Evolutionary conservation across 2,113 vertebrate genomes (phyloP), one percentile per base, ranked within the genome.

Genomic region (Chionis minor): DNA sequence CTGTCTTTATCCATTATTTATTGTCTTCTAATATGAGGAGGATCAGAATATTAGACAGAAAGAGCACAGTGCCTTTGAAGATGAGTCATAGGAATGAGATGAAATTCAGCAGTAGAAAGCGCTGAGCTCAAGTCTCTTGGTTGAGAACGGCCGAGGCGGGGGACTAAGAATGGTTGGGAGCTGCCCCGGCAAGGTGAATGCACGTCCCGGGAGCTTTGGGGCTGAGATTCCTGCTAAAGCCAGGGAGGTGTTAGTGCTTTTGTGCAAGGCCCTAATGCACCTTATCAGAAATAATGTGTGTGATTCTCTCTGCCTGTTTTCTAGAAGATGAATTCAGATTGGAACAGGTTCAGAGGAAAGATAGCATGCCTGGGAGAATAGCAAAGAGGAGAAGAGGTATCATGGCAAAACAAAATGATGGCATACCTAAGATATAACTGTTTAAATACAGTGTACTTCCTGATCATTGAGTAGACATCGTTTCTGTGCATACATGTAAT

Each of bases 1-100:
- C 51, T 87, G 58, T 59, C 59, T 92, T 93, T 93, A 96, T 91
- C 73, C 51, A 85, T 83, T 92, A 89, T 91, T 95, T 96, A 94
- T 91, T 87, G 30, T 91, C 56, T 75, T 84, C 10, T 4, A 21
- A 49, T 87, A 56, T 6, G 35, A 93, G 58, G 14, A 44, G 19
- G 61, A 85, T 91, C 55, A 82, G 73, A 95, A 69, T 47, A 80
- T 87, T 86, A 93, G 79, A 78, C 35, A 73, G 83, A 81, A 94
- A 14, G 73, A 95, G 62, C 70, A 52, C 73, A 63, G 40, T 75
- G 69, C 28, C 59, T 88, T 95, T 69, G 77, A 63, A 56, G n/a
- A 74, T 94, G 86, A 92, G 52, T 90, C 77, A 40, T 5, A 72
- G 62, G 77, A 82, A 69, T 26, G 33, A 77, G 84, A 49, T 35